Base-by-base conservation (phyloP, 1,140 invertebrate species). In the Himalopsyche phryganea region DNA sequence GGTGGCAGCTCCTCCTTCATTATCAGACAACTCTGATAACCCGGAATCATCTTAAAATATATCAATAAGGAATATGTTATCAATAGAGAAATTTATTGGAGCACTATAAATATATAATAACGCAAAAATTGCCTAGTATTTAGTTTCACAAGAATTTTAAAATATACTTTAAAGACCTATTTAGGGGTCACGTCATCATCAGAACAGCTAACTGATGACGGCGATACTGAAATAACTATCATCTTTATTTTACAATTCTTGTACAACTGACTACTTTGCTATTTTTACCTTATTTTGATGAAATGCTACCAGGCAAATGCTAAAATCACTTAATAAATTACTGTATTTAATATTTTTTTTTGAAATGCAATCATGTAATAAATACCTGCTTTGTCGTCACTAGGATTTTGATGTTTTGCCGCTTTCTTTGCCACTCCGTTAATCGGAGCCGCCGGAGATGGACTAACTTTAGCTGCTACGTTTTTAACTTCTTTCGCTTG, bases 1-100 rank as follows among this genome's bases (percentile, higher is more conserved):
- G 35, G 68, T 63, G 35, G 57, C 63, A 20, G 72, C 75, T 13
- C 67, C 68, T 14, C 65, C 68, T 41, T 71, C 73, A 19, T 68
- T 70, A 49, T 74, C 71, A 1, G 63, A 59, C 4, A 52, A 38
- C 20, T 73, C 70, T 13, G 73, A 74, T 65, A 71, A 76, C 40
- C 80, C 78, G 53, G 76, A 76, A 35, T 68, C 69, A 70, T 80
- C 73, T 40, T 63, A 67, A 45, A 58, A 61, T 28, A 5, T n/a
- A n/a, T n/a, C n/a, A n/a, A n/a, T n/a, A n/a, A n/a, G n/a, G 60
- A 54, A 60, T 48, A 63, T 65, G 19, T 59, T 50, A 58, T 50
- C 15, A 64, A 68, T 55, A 76, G 72, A 41, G 10, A 23, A 47
- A 47, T 14, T 15, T 55, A 47, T 18, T 23, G 10, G 17, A n/a